phyloP scores from a whole-genome alignment of 2,888 invertebrate genomes.

The Melipona beecheii region DNA sequence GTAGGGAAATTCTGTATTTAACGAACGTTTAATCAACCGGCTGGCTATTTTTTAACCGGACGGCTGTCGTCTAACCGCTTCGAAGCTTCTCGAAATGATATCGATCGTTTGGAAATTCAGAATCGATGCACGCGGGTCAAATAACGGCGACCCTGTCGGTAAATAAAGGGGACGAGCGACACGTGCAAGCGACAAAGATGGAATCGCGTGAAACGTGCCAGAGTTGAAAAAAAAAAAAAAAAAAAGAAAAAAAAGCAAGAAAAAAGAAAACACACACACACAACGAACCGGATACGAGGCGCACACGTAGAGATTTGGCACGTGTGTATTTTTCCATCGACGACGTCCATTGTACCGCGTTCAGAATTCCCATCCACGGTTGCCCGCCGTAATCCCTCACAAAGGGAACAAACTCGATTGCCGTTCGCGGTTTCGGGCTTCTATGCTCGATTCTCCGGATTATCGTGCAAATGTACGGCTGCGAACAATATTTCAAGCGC shows the following conservation, averaged over 20 bases:
- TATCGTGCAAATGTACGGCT: not conserved
- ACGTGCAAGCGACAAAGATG: not conserved
- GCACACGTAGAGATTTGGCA: not conserved
- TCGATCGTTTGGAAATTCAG: conserved; percentile 5
- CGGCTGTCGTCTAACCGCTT: not conserved
- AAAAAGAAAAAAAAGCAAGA: too few relatives aligned
- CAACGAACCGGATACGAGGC: not conserved
- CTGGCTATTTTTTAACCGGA: not conserved
- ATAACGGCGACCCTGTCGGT: not conserved
- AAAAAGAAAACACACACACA: too few relatives aligned
- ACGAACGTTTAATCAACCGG: not conserved
- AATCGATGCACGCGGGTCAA: conserved; percentile 11
- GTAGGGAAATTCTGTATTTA: not conserved
- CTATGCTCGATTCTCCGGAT: not conserved
- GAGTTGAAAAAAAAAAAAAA: not conserved
- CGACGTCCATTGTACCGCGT: not conserved
- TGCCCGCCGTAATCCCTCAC: conserved; percentile 12
- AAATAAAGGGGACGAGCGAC: not conserved
- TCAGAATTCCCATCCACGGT: conserved; percentile 7
- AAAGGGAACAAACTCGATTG: conserved; percentile 17
- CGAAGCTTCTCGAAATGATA: conserved; percentile 30
- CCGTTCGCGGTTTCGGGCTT: conserved; percentile 10
- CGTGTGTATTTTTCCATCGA: not conserved
- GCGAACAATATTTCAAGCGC: not conserved
- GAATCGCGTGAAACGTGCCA: not conserved